These are phyloP conservation scores for Allygus modestus DNA, from an alignment of 2,888 invertebrate species.

Conservation along the genomic window DNA sequence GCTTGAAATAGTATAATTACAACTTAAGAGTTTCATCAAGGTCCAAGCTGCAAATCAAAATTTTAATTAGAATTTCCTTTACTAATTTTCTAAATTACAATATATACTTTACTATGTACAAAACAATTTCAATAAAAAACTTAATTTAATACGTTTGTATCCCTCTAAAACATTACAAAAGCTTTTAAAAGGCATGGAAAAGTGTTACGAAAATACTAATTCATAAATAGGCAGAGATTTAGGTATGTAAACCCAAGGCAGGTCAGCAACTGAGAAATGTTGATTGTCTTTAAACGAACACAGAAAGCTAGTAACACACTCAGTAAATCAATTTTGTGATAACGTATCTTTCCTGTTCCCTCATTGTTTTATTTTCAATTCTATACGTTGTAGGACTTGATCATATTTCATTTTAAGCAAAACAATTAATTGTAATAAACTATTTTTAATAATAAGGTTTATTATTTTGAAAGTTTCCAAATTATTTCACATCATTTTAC, in stretches of 20 bases:
- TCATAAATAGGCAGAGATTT: slow-evolving; percentile 17
- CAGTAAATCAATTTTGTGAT: no score
- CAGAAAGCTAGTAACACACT: no score
- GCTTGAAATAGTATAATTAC: not conserved
- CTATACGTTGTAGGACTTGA: no score
- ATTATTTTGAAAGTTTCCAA: no score
- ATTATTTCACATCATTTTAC: no score
- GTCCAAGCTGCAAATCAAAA: not conserved
- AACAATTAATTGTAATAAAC: no score
- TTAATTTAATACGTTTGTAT: not conserved
- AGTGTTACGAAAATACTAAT: slow-evolving; percentile 40
- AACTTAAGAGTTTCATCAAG: not conserved
- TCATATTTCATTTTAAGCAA: no score
- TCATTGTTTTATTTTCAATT: no score
- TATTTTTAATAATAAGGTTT: no score
- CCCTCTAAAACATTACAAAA: slow-evolving; percentile 23
- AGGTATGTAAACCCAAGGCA: slow-evolving; percentile 5
- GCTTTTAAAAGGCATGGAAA: slow-evolving; percentile 42
- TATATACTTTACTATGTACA: slow-evolving; percentile 10
- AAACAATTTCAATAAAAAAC: not conserved
- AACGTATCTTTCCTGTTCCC: no score
- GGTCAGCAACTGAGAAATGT: not conserved
- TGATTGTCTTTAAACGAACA: slow-evolving; percentile 16
- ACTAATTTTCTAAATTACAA: slow-evolving; percentile 1
- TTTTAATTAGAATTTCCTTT: not conserved